Evolutionary conservation across 2,113 vertebrate species (phyloP).

Genomic region (Cisticola juncidis): DNA sequence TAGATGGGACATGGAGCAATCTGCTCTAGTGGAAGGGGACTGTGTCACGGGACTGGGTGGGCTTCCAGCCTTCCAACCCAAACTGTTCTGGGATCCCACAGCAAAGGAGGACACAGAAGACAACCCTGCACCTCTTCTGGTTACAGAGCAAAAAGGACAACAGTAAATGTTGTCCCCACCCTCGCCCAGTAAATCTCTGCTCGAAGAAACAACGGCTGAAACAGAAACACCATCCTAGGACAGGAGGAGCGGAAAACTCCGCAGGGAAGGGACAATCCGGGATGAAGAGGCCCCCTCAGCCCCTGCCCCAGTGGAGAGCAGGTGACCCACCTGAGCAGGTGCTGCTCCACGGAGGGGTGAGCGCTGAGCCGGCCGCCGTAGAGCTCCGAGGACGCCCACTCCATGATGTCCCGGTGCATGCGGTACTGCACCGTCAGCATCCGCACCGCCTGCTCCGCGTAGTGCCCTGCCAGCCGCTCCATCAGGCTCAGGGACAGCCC

Average conservation of each 20-base stretch:
- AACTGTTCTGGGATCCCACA: not conserved
- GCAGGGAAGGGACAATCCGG: not conserved
- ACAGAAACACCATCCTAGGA: fast-evolving
- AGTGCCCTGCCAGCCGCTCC: slow-evolving; percentile 84
- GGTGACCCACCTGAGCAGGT: slow-evolving; percentile 84
- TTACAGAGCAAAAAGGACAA: not conserved
- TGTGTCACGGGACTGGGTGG: too few relatives aligned
- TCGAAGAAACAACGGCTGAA: not conserved
- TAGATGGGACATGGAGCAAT: not conserved
- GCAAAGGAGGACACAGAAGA: not conserved
- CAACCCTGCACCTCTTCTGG: not conserved
- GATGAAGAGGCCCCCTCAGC: not conserved
- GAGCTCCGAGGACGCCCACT: slow-evolving; percentile 90
- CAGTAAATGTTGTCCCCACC: too few relatives aligned
- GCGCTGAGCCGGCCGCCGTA: slow-evolving; percentile 83
- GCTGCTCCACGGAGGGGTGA: slow-evolving; percentile 84
- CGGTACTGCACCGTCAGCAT: slow-evolving; percentile 94
- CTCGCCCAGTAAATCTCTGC: not conserved
- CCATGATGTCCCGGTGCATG: slow-evolving; percentile 90
- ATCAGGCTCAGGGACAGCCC: slow-evolving; percentile 90
- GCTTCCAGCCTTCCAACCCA: not conserved
- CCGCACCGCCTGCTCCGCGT: slow-evolving; percentile 68
- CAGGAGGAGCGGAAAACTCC: not conserved
- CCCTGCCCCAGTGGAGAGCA: fast-evolving
- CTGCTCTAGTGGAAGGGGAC: not conserved